Evolutionary conservation across 2,888 invertebrate species (phyloP).

Genomic region (Ethmia dodecea): DNA sequence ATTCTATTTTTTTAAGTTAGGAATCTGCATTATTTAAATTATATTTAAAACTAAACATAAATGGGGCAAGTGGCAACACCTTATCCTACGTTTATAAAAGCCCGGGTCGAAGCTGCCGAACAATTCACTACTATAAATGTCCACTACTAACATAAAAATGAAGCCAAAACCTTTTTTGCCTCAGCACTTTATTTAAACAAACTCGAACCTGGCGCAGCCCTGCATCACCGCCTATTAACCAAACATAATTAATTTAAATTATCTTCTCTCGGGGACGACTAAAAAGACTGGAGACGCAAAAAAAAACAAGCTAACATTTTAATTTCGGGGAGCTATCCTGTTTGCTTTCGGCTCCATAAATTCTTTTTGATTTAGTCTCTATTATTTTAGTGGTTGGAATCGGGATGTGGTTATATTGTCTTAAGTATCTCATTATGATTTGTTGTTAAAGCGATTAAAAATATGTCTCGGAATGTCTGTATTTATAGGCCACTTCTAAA

Average conservation of each 20-base stretch:
- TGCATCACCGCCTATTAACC: constrained; percentile 43
- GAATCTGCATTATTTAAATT: too few species aligned
- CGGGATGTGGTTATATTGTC: constrained; percentile 32
- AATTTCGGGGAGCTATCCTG: constrained; percentile 48
- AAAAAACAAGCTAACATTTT: constrained; percentile 39
- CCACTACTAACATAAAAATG: too few species aligned
- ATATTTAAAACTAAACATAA: too few species aligned
- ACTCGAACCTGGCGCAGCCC: neutral
- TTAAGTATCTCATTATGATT: constrained; percentile 35
- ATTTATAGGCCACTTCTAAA: constrained; percentile 23
- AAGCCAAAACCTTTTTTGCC: too few species aligned
- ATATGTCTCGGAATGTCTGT: constrained; percentile 17
- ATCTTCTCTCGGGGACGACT: constrained; percentile 31
- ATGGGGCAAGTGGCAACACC: too few species aligned
- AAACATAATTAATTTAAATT: constrained; percentile 70
- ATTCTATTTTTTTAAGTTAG: too few species aligned
- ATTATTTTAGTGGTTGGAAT: constrained; percentile 48
- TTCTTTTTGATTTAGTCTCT: constrained; percentile 47
- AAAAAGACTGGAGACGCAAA: constrained; percentile 27
- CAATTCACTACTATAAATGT: too few species aligned
- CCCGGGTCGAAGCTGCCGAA: too few species aligned
- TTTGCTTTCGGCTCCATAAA: constrained; percentile 28
- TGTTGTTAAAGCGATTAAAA: constrained; percentile 37
- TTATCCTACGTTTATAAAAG: too few species aligned
- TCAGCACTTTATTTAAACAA: too few species aligned